Percentiles rank a stretch among this genome's conserved stretches.
phyloP scores from a whole-genome alignment of 30 jellyfish, hydroid and myxozoan species.

The Aurelia sp. region DNA sequence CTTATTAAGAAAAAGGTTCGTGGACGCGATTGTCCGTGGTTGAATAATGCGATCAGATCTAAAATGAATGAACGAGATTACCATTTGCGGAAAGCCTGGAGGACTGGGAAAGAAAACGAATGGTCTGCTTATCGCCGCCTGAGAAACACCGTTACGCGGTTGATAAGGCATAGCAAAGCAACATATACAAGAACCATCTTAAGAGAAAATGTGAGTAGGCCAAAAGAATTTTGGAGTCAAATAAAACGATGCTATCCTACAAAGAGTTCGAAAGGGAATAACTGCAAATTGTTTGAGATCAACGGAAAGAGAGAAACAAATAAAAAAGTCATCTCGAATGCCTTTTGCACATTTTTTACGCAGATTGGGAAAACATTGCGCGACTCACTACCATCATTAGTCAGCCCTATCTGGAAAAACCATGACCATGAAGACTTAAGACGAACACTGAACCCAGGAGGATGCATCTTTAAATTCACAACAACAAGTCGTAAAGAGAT shows the following conservation, averaged over 20 bases:
- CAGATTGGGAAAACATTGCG: conserved; percentile 40
- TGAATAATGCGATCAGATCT: conserved; percentile 13
- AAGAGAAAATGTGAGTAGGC: no score
- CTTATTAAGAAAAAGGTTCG: conserved; percentile 19
- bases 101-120: conserved; percentile 17
- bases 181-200: no score
- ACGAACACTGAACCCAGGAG: conserved; percentile 48
- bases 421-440: conserved; percentile 42
- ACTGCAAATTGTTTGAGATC: conserved; percentile 51
- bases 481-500: no score
- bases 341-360: conserved; percentile 48
- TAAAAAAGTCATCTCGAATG: conserved; percentile 43
- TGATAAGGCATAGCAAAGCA: conserved; percentile 35
- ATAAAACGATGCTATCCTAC: no score
- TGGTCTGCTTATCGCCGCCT: conserved; percentile 37
- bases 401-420: conserved; percentile 52
- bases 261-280: no score
- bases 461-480: no score
- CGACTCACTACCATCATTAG: conserved; percentile 33
- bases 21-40: conserved; percentile 41
- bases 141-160: conserved; percentile 20
- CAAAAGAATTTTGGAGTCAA: no score
- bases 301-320: conserved; percentile 43
- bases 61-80: conserved; percentile 47
- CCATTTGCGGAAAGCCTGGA: conserved; percentile 37